Evolutionary conservation across 1,140 invertebrate species (phyloP).

Genomic region (Globodera ellingtonae): DNA sequence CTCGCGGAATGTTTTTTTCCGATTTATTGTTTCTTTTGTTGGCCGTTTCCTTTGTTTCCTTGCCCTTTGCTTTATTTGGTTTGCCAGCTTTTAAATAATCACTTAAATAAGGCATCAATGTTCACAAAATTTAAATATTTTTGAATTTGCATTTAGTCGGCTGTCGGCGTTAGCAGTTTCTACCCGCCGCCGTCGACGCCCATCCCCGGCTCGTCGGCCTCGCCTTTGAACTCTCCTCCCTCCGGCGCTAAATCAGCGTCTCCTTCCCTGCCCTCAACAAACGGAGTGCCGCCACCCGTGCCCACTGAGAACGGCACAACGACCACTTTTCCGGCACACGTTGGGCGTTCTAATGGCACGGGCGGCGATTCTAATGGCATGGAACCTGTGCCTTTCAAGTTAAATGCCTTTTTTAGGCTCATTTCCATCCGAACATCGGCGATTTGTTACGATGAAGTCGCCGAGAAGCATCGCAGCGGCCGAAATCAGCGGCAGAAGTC

Average conservation of each 20-base stretch:
- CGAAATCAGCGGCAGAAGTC: not conserved
- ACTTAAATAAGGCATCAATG: not conserved
- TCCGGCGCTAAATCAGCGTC: not conserved
- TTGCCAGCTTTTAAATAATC: not conserved
- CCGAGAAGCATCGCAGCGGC: not conserved
- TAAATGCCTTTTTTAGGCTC: too few relatives aligned
- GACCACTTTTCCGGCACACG: not conserved
- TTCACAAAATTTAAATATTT: not conserved
- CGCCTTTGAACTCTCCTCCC: not conserved
- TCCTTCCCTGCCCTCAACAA: not conserved
- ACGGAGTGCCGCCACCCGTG: not conserved
- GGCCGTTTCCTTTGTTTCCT: constrained; percentile 7
- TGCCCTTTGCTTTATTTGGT: too few relatives aligned
- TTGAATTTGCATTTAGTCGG: constrained; percentile 19
- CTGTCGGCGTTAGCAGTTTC: constrained; percentile 38
- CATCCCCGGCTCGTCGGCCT: not conserved
- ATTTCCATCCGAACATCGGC: not conserved
- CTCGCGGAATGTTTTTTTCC: constrained; percentile 1
- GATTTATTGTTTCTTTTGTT: constrained; percentile 6
- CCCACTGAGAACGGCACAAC: constrained; percentile 6
- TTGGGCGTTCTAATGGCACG: not conserved
- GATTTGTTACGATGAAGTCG: not conserved
- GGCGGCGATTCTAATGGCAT: too few relatives aligned
- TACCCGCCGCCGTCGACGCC: constrained; percentile 21
- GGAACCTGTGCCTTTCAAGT: too few relatives aligned